These are phyloP conservation scores for Tolmerus cingulatus DNA, from an alignment of 2,888 invertebrate genomes.

Conservation along the genomic window DNA sequence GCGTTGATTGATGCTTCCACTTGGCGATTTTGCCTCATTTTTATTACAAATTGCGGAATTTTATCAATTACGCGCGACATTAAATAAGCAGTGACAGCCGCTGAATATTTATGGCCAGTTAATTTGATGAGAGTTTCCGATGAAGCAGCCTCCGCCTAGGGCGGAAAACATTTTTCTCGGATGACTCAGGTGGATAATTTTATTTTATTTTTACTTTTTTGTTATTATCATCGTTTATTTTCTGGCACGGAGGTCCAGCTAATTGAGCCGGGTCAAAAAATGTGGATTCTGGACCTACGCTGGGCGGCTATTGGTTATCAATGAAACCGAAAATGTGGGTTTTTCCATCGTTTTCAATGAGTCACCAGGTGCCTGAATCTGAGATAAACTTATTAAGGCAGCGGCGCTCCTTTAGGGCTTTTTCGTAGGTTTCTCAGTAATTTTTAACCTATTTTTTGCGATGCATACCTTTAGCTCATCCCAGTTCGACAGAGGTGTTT, in stretches of 20 bases:
- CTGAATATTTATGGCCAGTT: neutral
- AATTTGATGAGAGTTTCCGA: neutral
- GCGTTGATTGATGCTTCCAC: neutral
- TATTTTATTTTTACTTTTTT: neutral
- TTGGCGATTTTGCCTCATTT: neutral
- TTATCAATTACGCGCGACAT: neutral
- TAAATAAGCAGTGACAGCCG: neutral
- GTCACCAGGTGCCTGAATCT: neutral
- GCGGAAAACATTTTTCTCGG: neutral
- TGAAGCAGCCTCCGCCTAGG: neutral
- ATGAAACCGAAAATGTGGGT: neutral
- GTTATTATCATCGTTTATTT: neutral
- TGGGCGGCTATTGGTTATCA: neutral
- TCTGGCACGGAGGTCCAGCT: neutral
- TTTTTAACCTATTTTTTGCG: neutral
- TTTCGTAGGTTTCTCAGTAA: neutral
- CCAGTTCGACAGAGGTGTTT: neutral
- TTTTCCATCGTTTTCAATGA: neutral
- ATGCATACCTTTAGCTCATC: neutral
- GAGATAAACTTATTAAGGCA: neutral
- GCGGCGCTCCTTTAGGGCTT: neutral
- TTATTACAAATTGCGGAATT: neutral
- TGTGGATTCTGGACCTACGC: neutral
- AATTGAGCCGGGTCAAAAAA: neutral
- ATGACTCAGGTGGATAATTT: neutral